A percentile compares a stretch with the other conserved stretches of the same genome.
These are phyloP conservation scores for Phalacrocorax brasilianus DNA, from an alignment of 2,113 vertebrate species.

Conservation along the genomic window DNA sequence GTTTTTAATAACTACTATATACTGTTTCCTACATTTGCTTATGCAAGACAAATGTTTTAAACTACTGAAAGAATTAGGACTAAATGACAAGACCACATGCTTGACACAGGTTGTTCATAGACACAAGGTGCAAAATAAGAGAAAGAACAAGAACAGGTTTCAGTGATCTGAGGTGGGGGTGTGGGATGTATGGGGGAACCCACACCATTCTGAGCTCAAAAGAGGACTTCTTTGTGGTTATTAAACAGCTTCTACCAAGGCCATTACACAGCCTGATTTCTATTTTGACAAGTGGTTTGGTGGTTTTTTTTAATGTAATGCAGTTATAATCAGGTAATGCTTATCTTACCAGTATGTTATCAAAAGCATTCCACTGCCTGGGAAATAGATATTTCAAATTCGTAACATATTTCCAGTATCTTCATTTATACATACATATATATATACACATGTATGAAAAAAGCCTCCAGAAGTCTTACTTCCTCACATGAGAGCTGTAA, in stretches of 20 bases:
- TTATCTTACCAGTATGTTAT: background rate
- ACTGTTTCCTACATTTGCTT: background rate
- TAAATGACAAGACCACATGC: background rate
- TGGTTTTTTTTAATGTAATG: background rate
- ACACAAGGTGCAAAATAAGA: background rate
- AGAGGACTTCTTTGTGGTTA: background rate
- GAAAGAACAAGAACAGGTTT: constrained; percentile 16
- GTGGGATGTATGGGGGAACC: background rate
- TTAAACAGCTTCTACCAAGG: background rate
- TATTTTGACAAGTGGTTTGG: background rate
- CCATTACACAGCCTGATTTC: background rate
- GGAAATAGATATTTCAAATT: background rate
- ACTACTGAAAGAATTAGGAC: background rate
- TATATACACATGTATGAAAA: background rate
- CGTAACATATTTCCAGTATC: background rate
- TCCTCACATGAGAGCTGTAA: background rate
- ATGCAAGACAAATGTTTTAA: background rate
- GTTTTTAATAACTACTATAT: background rate
- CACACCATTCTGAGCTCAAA: background rate
- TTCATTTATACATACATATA: background rate
- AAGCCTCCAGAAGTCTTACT: background rate
- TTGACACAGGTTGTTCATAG: background rate
- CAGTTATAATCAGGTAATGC: background rate
- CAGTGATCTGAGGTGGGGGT: background rate
- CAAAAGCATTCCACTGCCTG: background rate